Evolutionary conservation across 2,797 vertebrate species (phyloP).

Genomic region (Notolabrus celidotus): DNA sequence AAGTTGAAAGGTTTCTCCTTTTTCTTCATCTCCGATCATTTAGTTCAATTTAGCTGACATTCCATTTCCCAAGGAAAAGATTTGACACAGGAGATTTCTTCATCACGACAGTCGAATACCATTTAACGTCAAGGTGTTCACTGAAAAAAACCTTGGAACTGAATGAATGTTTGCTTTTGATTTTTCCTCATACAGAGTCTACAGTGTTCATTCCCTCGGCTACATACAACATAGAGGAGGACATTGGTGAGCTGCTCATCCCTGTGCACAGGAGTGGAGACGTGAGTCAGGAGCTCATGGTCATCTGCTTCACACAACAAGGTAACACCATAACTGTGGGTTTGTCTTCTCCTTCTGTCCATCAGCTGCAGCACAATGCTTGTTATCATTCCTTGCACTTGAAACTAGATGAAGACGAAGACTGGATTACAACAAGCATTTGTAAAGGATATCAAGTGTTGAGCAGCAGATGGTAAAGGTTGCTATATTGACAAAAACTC

Average conservation of each 20-base stretch:
- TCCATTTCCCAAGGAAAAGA: constrained; percentile 7
- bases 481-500: constrained; percentile 5
- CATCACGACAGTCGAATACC: background rate
- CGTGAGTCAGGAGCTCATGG: constrained; percentile 93
- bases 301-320: constrained; percentile 94
- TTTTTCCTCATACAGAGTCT: constrained; percentile 86
- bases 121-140: constrained; percentile 4
- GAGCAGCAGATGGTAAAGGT: constrained; percentile 5
- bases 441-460: background rate
- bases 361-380: too few relatives aligned
- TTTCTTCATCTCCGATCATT: constrained; percentile 26
- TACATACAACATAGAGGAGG: constrained; percentile 90
- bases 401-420: constrained; percentile 14
- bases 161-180: constrained; percentile 3
- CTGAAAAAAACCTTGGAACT: background rate
- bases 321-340: constrained; percentile 78
- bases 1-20: constrained; percentile 8
- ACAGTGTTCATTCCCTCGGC: constrained; percentile 92
- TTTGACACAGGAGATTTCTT: background rate
- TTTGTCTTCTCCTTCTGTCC: background rate
- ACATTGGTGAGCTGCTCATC: constrained; percentile 92
- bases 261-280: constrained; percentile 93
- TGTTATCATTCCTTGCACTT: too few relatives aligned
- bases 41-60: constrained; percentile 19
- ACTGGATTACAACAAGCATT: constrained; percentile 9